Percentiles rank a stretch among this genome's conserved stretches.
Conservation (phyloP, 2,113 vertebrate species). For the Lepisosteus oculatus region DNA sequence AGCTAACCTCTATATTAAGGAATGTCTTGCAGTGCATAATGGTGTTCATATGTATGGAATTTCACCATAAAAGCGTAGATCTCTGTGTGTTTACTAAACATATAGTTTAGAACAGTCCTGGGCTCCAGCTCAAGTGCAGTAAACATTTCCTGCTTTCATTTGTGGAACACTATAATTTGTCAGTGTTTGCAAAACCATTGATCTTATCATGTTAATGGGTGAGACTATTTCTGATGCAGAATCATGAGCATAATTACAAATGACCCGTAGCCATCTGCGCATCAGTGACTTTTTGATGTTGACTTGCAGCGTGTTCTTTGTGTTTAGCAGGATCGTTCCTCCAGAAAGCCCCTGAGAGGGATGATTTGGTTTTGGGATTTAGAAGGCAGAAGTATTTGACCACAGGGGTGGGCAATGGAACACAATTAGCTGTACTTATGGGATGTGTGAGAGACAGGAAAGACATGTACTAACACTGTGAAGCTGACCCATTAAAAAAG, state of each 20-base stretch:
- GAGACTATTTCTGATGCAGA: constrained; percentile 22
- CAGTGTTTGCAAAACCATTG: constrained; percentile 38
- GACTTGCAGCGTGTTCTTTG: background rate
- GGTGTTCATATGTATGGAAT: constrained; percentile 15
- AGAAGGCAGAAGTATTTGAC: constrained; percentile 19
- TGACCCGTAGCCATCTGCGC: constrained; percentile 19
- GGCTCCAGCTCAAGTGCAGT: constrained; percentile 32
- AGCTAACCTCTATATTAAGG: constrained; percentile 9
- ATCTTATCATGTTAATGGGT: constrained; percentile 37
- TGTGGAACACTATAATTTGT: constrained; percentile 35
- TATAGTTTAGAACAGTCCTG: constrained; percentile 22
- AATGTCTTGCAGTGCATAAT: constrained; percentile 8
- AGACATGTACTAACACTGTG: background rate
- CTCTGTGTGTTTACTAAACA: constrained; percentile 30
- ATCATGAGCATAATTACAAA: constrained; percentile 33
- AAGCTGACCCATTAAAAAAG: background rate
- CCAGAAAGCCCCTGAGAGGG: constrained; percentile 2
- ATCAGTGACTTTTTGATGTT: constrained; percentile 28
- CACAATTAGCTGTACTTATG: constrained; percentile 1
- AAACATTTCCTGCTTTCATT: constrained; percentile 37
- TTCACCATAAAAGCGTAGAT: background rate
- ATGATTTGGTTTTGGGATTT: constrained; percentile 3
- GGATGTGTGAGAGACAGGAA: background rate
- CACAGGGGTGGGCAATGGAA: constrained; percentile 10
- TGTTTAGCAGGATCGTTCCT: constrained; percentile 10